These are phyloP conservation scores for Drosophila truncata DNA, from an alignment of 1,140 invertebrate species.

Conservation along the genomic window DNA sequence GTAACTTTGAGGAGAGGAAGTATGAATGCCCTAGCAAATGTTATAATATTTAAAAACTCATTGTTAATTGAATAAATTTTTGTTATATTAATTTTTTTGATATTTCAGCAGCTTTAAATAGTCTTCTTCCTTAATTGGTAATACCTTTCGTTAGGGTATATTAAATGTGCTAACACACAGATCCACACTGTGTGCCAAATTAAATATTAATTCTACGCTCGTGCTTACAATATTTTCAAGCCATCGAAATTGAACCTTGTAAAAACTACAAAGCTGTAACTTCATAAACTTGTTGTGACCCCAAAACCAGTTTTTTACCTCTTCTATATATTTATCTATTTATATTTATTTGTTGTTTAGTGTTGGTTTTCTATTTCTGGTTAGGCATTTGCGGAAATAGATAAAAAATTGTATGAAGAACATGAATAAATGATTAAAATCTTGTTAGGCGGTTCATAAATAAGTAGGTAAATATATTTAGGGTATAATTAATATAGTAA, in stretches of 20 bases:
- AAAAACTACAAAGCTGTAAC: conserved; percentile 10
- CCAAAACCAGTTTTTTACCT: conserved; percentile 14
- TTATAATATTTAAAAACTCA: not conserved
- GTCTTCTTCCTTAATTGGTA: not conserved
- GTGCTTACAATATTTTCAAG: not conserved
- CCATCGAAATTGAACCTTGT: conserved; percentile 11
- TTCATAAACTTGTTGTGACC: not conserved
- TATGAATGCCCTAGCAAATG: not conserved
- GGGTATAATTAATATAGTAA: not conserved
- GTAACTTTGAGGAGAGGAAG: not conserved
- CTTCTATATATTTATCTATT: not conserved
- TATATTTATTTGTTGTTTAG: not conserved
- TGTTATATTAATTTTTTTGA: too few species aligned
- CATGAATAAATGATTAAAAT: not conserved
- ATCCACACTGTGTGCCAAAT: conserved; percentile 5
- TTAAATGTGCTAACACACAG: not conserved
- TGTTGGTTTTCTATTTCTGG: conserved; percentile 10
- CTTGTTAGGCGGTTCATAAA: not conserved
- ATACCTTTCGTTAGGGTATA: not conserved
- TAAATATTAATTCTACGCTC: conserved; percentile 6
- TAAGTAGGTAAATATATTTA: not conserved
- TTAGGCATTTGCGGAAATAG: conserved; percentile 4
- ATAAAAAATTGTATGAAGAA: not conserved
- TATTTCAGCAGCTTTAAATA: not conserved
- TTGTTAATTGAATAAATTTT: too few species aligned